Percentiles rank a stretch among this genome's conserved stretches.
Evolutionary conservation across 2,113 vertebrate genomes (phyloP).

Genomic region (Cephalopterus ornatus): DNA sequence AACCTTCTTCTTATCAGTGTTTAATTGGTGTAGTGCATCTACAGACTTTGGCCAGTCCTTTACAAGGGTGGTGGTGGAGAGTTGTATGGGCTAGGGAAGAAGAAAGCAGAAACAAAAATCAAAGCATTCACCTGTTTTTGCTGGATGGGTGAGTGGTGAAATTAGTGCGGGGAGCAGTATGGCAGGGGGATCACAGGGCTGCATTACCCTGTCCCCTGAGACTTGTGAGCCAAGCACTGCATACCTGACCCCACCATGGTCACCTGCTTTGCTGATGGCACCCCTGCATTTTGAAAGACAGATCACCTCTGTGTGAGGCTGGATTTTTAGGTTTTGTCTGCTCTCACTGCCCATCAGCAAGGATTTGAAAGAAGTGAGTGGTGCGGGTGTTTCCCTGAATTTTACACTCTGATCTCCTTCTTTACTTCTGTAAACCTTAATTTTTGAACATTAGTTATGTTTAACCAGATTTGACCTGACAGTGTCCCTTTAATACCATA

Average conservation of each 20-base stretch:
- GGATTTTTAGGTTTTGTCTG: background rate
- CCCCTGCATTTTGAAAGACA: background rate
- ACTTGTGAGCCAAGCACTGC: fast-evolving
- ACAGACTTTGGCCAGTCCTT: background rate
- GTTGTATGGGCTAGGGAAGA: too few relatives aligned
- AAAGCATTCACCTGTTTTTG: fast-evolving
- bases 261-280: background rate
- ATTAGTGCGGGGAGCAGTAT: fast-evolving
- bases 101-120: background rate
- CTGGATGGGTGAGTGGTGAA: background rate
- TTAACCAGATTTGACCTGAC: constrained; percentile 17
- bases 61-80: background rate
- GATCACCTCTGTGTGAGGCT: background rate
- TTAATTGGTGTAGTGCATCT: background rate
- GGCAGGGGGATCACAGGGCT: fast-evolving
- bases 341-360: background rate
- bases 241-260: fast-evolving
- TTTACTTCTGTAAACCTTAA: background rate
- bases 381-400: background rate
- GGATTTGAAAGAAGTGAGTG: background rate
- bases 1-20: background rate
- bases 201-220: fast-evolving
- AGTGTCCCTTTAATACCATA: constrained; percentile 25
- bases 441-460: background rate
- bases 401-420: background rate